Base-by-base conservation (phyloP, 2,888 invertebrate genomes). In the Hypercompe scribonia region DNA sequence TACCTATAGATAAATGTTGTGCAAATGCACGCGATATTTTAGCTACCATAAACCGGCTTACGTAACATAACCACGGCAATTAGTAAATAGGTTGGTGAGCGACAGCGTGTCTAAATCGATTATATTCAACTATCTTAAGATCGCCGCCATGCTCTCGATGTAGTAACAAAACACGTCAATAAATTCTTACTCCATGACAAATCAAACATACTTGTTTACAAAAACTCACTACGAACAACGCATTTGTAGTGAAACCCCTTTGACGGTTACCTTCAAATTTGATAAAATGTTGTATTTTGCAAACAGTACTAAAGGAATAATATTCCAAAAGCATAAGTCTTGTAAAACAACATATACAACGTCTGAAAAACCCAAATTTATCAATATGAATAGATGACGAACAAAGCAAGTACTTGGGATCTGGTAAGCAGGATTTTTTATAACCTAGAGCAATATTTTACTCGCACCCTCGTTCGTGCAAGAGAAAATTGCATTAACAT, bases 91-190 rank as follows among this genome's bases (percentile, higher is more conserved):
- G 87, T 89, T 88, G 81, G 89, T 94, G 93, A 95, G 91, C 92
- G 93, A 94, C 93, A 92, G 92, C 93, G 92, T 91, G 89, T 90
- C 91, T 92, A 93, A 95, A 90, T 90, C 90, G 93, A 93, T 95
- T 94, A 94, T 90, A 88, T 86, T 88, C 87, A 88, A 90, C 89
- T 90, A 93, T 93, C 93, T 89, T 88, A 85, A 91, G 88, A 93
- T 90, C 90, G 85, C 89, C 84, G 84, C 81, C 85, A 78, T 78
- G 81, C 84, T 82, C 64, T 68, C 24, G 86, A 86, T 79, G 80
- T 81, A 81, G 87, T 85, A 90, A 92, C 90, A 93, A 92, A 90
- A 90, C 88, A 83, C 87, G 84, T 87, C 86, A 90, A 91, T 89
- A 87, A 90, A 94, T 93, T 91, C 92, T 92, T 88, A 81, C 79